A percentile compares a stretch with the other conserved stretches of the same genome.
Evolutionary conservation across 2,888 invertebrate species (phyloP).

Genomic region (Ormyrus rosae): DNA sequence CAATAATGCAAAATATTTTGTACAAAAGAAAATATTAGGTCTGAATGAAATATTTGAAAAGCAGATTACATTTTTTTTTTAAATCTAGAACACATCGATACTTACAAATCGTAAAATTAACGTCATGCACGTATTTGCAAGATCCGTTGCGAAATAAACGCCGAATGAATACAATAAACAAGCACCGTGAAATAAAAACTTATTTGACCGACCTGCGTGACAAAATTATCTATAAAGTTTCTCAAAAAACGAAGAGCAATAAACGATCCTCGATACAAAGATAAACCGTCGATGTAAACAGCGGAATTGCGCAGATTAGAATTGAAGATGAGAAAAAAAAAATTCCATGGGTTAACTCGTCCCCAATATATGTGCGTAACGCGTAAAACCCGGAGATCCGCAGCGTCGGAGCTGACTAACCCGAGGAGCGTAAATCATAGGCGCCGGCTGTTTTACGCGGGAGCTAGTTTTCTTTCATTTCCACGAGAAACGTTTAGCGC

Average conservation of each 20-base stretch:
- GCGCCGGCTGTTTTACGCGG: slow-evolving; percentile 27
- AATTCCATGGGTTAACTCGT: too few relatives aligned
- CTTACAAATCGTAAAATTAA: too few relatives aligned
- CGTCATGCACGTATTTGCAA: too few relatives aligned
- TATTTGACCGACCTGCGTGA: neutral
- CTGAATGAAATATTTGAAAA: too few relatives aligned
- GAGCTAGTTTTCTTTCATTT: slow-evolving; percentile 3
- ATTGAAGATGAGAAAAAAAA: too few relatives aligned
- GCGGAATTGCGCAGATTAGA: slow-evolving; percentile 10
- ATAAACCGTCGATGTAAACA: slow-evolving; percentile 7
- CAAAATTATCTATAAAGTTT: neutral
- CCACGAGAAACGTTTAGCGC: neutral
- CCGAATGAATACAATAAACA: too few relatives aligned
- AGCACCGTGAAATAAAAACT: too few relatives aligned
- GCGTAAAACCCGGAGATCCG: slow-evolving; percentile 34
- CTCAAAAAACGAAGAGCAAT: neutral
- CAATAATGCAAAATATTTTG: too few relatives aligned
- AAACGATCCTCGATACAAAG: neutral
- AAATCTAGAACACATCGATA: too few relatives aligned
- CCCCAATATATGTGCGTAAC: neutral
- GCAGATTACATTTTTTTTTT: too few relatives aligned
- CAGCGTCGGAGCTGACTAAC: slow-evolving; percentile 19
- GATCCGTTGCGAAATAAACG: too few relatives aligned
- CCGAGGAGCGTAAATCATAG: neutral
- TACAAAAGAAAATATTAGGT: too few relatives aligned